phyloP scores from a whole-genome alignment of 2,797 vertebrate genomes.

The Octomys mimax region DNA sequence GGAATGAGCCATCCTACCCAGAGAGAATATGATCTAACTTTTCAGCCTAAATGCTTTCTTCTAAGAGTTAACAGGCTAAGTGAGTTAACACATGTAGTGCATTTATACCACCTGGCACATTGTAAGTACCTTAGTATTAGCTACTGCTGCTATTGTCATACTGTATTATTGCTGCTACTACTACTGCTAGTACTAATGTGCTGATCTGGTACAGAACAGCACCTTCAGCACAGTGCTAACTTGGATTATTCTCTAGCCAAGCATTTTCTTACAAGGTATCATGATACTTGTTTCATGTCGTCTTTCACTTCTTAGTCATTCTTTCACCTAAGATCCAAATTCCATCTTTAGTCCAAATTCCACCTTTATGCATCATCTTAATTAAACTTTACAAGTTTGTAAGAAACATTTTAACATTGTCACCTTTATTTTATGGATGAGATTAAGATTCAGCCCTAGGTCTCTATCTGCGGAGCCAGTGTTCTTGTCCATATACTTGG shows the following conservation, averaged over 20 bases:
- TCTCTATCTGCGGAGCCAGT: background rate
- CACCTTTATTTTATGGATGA: background rate
- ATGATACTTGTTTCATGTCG: background rate
- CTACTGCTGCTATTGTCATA: background rate
- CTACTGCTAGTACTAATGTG: background rate
- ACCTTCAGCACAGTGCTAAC: background rate
- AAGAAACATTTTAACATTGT: background rate
- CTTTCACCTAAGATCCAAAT: conserved; percentile 14
- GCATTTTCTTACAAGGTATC: background rate
- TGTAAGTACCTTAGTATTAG: background rate
- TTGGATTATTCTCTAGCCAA: conserved; percentile 3
- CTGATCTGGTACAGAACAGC: background rate
- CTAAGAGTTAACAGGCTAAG: background rate
- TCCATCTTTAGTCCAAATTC: conserved; percentile 36
- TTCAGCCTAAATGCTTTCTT: background rate
- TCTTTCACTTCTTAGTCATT: background rate
- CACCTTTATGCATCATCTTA: background rate
- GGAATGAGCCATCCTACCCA: background rate
- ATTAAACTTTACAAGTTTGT: conserved; percentile 22
- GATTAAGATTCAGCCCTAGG: background rate
- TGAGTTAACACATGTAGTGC: background rate
- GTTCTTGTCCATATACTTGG: background rate
- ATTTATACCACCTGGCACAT: background rate
- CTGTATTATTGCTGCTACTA: background rate
- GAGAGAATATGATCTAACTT: background rate